Base-by-base conservation (phyloP, 1,140 invertebrate species). In the Whitmania pigra region DNA sequence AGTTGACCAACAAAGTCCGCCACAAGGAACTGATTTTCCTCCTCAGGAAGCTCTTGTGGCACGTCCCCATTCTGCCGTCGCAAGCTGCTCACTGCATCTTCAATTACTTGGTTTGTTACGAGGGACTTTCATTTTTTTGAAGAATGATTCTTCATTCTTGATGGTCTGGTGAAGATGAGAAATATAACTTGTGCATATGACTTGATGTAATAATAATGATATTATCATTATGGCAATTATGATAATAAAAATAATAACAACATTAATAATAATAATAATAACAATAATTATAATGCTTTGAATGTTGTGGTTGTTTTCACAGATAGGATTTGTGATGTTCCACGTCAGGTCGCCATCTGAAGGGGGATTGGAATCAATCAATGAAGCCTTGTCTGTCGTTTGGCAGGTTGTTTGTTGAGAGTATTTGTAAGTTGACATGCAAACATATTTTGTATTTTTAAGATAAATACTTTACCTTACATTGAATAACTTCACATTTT, bases 51-150 rank as follows among this genome's bases (percentile, higher is more conserved):
- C 83, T 99, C 0, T 90, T 99, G 25, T 86, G 94, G 72, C 94
- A 94, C 80, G 90, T 97, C 72, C 91, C 91, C 5, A 88, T 92
- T 72, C 81, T 99, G 53, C 96, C 96, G 0, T 92, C 96, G 75
- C 95, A 99, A 82, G 94, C 95, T 9, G 96, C 96, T 0, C 97
- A 97, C 83, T 91, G 93, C n/a, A 81, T 99, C 0, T 97, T 98
- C 81, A 99, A 99, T 85, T 98, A 98, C 76, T 90, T 99, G 74
- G 97, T 85, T 77, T 77, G 78, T 49, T 49, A 7, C 71, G 60
- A 27, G 11, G 1, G 18, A 63, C 25, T 27, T 31, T 49, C 43
- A 49, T 49, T 49, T 27, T 63, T 3, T 36, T 36, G 31, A 36
- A 36, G 31, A 36, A 36, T 36, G 2, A 36, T 36, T 36, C 6